A percentile compares a stretch with the other conserved stretches of the same genome.
Conservation (phyloP, 1,140 invertebrate species). For the Listronotus bonariensis region DNA sequence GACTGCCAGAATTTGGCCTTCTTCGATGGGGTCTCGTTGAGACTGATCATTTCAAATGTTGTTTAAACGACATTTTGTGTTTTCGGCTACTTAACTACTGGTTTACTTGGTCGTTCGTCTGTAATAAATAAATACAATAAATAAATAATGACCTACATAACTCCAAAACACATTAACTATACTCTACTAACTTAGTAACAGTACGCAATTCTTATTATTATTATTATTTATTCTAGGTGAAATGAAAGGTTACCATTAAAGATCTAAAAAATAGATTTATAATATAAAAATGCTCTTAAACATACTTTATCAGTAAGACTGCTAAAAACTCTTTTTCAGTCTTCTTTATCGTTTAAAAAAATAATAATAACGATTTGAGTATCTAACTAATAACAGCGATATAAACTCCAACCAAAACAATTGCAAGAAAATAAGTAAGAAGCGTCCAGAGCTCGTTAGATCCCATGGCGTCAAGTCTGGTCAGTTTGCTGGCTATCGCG, state of each 20-base stretch:
- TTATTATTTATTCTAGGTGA: no score
- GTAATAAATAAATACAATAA: conserved; percentile 22
- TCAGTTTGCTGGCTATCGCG: conserved; percentile 8
- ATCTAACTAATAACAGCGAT: conserved; percentile 35
- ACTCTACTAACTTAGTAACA: no score
- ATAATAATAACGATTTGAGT: background rate
- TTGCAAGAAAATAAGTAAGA: conserved; percentile 33
- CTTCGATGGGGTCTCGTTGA: conserved; percentile 87
- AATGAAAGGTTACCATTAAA: no score
- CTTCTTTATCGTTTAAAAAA: background rate
- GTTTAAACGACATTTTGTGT: conserved; percentile 75
- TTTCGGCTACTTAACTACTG: conserved; percentile 37
- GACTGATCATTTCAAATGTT: conserved; percentile 90
- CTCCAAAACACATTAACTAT: no score
- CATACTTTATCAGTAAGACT: no score
- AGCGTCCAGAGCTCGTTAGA: conserved; percentile 30
- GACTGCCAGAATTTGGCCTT: conserved; percentile 93
- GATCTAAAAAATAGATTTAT: no score
- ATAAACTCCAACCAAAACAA: conserved; percentile 35
- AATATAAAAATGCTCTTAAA: no score
- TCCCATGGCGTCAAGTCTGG: conserved; percentile 20
- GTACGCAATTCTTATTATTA: no score
- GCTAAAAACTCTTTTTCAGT: background rate
- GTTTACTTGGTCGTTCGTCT: conserved; percentile 43
- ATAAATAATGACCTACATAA: background rate